phyloP scores from a whole-genome alignment of 1,140 invertebrate species.

The Cyphomyrmex costatus region DNA sequence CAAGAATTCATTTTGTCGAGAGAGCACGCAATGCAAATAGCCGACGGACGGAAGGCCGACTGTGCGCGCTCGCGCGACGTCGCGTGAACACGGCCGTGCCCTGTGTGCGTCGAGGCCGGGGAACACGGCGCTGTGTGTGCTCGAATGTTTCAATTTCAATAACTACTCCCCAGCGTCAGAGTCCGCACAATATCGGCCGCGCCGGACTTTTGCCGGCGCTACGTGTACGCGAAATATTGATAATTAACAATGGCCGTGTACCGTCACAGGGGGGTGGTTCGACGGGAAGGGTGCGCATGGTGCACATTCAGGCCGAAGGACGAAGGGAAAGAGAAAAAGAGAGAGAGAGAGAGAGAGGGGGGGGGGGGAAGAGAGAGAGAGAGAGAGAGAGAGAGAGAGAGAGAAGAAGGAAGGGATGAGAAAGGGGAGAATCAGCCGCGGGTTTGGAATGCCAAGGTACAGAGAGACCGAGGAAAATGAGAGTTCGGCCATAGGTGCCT shows the following conservation, averaged over 20 bases:
- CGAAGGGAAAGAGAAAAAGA: conserved; percentile 28
- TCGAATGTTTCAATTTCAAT: conserved; percentile 87
- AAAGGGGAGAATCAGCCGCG: conserved; percentile 65
- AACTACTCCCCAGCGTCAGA: conserved; percentile 86
- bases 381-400: no score
- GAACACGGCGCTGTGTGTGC: conserved; percentile 76
- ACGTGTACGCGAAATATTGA: conserved; percentile 85
- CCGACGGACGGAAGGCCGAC: conserved; percentile 67
- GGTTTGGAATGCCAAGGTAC: conserved; percentile 78
- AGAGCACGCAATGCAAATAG: conserved; percentile 74
- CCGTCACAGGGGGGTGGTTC: conserved; percentile 72
- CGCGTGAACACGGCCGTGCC: conserved; percentile 66
- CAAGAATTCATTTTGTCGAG: conserved; percentile 78
- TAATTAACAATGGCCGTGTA: conserved; percentile 86
- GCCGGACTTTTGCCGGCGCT: conserved; percentile 79
- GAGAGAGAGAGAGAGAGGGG: neutral
- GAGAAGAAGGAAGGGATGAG: conserved; percentile 43
- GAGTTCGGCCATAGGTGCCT: conserved; percentile 75
- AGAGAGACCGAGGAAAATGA: conserved; percentile 75
- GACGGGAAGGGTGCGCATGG: conserved; percentile 68
- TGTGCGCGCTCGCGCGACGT: conserved; percentile 63
- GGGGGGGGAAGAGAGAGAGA: neutral
- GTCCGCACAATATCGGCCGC: conserved; percentile 77
- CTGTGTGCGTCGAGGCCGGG: conserved; percentile 63
- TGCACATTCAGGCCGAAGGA: conserved; percentile 67